Conservation (phyloP, 2,888 invertebrate genomes). For the Pasiphila rectangulata region DNA sequence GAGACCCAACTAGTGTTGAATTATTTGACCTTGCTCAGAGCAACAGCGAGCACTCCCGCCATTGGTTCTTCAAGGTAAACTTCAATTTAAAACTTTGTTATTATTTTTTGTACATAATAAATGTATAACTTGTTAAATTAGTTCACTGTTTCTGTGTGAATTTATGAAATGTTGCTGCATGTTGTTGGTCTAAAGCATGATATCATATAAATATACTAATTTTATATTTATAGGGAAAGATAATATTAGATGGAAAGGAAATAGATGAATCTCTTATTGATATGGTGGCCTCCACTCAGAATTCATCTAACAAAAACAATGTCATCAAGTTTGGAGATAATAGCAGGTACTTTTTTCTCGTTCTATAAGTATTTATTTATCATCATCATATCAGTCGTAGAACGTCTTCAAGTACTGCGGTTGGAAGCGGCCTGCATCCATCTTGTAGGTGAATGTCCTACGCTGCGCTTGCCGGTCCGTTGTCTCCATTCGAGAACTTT, state of each 20-base stretch:
- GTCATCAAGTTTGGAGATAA: conserved; percentile 98
- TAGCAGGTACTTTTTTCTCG: conserved; percentile 84
- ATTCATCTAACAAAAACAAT: conserved; percentile 92
- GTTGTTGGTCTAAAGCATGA: no score
- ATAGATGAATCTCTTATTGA: conserved; percentile 92
- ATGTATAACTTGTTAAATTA: no score
- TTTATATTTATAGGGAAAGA: conserved; percentile 82
- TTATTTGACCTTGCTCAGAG: conserved; percentile 99
- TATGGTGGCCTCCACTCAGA: conserved; percentile 95
- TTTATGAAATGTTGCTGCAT: neutral
- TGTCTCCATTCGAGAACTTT: no score
- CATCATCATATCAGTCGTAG: no score
- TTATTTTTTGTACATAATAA: neutral
- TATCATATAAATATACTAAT: no score
- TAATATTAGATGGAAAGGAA: conserved; percentile 90
- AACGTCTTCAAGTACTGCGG: no score
- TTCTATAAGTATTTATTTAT: neutral
- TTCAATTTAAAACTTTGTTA: neutral
- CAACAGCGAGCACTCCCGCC: conserved; percentile 98
- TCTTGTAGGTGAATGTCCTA: no score
- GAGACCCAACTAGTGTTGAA: conserved; percentile 98
- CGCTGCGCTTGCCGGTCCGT: no score
- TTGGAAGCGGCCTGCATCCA: no score
- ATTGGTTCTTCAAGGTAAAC: conserved; percentile 96
- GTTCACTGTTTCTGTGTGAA: conserved; percentile 1